Conservation (phyloP, 2,888 invertebrate species). For the Scaptomyza tumidula region DNA sequence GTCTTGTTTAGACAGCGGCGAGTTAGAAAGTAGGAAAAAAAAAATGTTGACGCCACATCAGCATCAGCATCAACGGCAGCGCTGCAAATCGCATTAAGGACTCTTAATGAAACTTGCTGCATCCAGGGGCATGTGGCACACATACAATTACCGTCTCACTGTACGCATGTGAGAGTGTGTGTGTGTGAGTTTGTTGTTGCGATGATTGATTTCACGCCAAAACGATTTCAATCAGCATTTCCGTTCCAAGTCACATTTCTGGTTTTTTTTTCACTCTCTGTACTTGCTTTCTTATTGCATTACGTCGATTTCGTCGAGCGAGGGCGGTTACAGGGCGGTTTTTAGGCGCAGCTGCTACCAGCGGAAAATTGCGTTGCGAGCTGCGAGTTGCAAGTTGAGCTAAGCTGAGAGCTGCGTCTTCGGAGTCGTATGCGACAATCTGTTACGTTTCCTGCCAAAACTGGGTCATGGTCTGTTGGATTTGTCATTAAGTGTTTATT, state of each 20-base stretch:
- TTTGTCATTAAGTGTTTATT: constrained; percentile 49
- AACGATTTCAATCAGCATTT: constrained; percentile 82
- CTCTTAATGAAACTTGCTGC: constrained; percentile 81
- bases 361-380: constrained; percentile 9
- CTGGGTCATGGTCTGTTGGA: constrained; percentile 63
- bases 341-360: constrained; percentile 35
- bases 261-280: neutral
- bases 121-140: constrained; percentile 68
- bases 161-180: constrained; percentile 1
- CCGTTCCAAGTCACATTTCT: constrained; percentile 51
- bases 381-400: constrained; percentile 9
- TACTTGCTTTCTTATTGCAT: constrained; percentile 58
- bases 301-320: constrained; percentile 29
- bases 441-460: constrained; percentile 48
- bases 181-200: constrained; percentile 34
- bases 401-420: constrained; percentile 30
- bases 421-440: constrained; percentile 50
- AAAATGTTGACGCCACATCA: constrained; percentile 45
- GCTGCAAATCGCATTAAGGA: constrained; percentile 80
- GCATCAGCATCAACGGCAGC: constrained; percentile 56
- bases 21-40: neutral
- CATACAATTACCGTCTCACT: constrained; percentile 18
- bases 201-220: constrained; percentile 83
- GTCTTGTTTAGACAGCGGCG: constrained; percentile 61
- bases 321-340: constrained; percentile 11